Conservation (phyloP, 2,888 invertebrate species). For the Spodoptera exigua region DNA sequence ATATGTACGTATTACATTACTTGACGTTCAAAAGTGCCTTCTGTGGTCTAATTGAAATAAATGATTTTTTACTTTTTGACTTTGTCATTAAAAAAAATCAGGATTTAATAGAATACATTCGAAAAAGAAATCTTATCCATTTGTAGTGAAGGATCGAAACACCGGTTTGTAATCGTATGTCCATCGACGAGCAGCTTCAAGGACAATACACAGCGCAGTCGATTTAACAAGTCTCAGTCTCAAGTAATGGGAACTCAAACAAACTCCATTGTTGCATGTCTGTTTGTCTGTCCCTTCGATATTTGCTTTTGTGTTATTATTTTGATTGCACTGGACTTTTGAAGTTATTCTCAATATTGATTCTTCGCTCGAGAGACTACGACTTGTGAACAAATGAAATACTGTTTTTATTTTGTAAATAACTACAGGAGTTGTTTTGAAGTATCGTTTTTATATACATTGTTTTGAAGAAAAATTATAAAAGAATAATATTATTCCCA, state of each 20-base stretch:
- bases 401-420: conserved; percentile 18
- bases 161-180: too few relatives aligned
- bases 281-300: conserved; percentile 3
- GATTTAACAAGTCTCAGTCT: conserved; percentile 9
- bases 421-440: neutral
- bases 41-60: too few relatives aligned
- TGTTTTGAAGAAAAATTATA: too few relatives aligned
- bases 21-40: too few relatives aligned
- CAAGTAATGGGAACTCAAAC: conserved; percentile 17
- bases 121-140: too few relatives aligned
- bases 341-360: conserved; percentile 23
- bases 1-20: too few relatives aligned
- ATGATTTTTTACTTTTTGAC: too few relatives aligned
- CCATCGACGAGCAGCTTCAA: too few relatives aligned
- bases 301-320: conserved; percentile 11
- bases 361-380: conserved; percentile 10
- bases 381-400: conserved; percentile 28
- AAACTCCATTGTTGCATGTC: conserved; percentile 8
- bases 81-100: too few relatives aligned
- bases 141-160: neutral
- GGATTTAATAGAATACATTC: too few relatives aligned
- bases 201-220: conserved; percentile 30
- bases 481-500: too few relatives aligned
- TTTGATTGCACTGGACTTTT: conserved; percentile 23
- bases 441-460: too few relatives aligned